phyloP scores from a whole-genome alignment of 1,140 invertebrate species.

The Rhagoletis zephyria region DNA sequence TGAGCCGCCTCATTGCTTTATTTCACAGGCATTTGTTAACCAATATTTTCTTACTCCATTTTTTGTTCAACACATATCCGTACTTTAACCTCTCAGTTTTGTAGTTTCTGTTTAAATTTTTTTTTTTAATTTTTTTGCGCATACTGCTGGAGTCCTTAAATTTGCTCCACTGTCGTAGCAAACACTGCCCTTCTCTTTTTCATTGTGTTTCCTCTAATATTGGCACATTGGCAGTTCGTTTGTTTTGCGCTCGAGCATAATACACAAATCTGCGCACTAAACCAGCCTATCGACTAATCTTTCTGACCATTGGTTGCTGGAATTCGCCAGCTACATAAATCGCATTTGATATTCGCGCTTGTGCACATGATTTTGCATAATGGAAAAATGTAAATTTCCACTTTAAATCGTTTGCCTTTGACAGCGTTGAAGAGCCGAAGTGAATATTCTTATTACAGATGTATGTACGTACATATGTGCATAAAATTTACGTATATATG shows the following conservation, averaged over 20 bases:
- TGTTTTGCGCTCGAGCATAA: background rate
- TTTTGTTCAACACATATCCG: too few relatives aligned
- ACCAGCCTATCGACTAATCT: slow-evolving; percentile 29
- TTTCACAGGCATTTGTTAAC: background rate
- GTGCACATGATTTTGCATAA: slow-evolving; percentile 46
- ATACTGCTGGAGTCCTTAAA: background rate
- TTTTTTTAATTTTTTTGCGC: background rate
- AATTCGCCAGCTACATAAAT: slow-evolving; percentile 15
- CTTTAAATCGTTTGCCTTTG: slow-evolving; percentile 27
- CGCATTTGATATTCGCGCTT: slow-evolving; percentile 21
- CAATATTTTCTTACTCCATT: background rate
- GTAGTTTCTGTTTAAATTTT: background rate
- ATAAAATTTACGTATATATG: too few relatives aligned
- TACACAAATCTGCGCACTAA: slow-evolving; percentile 3
- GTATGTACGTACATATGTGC: too few relatives aligned
- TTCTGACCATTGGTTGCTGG: background rate
- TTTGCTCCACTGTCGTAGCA: background rate
- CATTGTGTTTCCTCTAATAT: background rate
- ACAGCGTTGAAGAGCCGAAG: background rate
- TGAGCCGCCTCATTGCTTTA: background rate
- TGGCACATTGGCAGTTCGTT: background rate
- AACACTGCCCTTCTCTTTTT: background rate
- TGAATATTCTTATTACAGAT: slow-evolving; percentile 10
- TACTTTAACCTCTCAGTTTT: too few relatives aligned
- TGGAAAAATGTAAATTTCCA: slow-evolving; percentile 42